Conservation (phyloP, 2,797 vertebrate genomes). For the Fistularia tabacaria region DNA sequence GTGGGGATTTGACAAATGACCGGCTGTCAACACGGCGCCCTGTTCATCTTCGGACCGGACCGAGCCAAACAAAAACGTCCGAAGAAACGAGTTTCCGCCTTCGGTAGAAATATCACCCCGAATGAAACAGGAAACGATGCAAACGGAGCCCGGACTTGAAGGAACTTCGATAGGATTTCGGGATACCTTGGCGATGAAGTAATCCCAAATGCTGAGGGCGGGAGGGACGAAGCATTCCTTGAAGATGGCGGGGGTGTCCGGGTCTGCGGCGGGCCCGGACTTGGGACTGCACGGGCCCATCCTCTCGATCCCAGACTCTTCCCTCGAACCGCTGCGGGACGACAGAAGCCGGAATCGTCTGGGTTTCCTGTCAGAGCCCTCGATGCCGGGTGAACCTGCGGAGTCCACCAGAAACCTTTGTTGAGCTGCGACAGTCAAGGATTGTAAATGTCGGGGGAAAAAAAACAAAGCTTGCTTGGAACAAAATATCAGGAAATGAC, state of each 20-base stretch:
- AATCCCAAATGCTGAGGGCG: conserved; percentile 98
- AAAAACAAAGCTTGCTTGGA: neutral
- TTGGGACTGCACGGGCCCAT: conserved; percentile 57
- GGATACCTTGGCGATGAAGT: conserved; percentile 92
- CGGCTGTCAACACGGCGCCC: too few species aligned
- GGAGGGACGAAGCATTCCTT: conserved; percentile 92
- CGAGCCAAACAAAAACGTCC: too few species aligned
- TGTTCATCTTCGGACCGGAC: too few species aligned
- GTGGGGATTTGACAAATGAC: too few species aligned
- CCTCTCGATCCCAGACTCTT: conserved; percentile 66
- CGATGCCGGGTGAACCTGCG: conserved; percentile 68
- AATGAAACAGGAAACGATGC: too few species aligned
- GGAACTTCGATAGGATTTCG: neutral
- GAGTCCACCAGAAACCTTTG: conserved; percentile 4
- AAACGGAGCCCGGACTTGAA: too few species aligned
- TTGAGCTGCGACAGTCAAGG: neutral
- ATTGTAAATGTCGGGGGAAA: too few species aligned
- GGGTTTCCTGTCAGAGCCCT: conserved; percentile 78
- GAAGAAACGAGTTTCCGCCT: too few species aligned
- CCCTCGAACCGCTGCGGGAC: conserved; percentile 78
- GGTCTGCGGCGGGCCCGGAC: conserved; percentile 63
- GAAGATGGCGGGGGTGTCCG: conserved; percentile 73
- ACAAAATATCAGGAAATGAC: too few species aligned
- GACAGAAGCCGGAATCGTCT: conserved; percentile 73
- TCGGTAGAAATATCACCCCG: too few species aligned